Base-by-base conservation (phyloP, 37 sponge, comb jelly and placozoan species). In the Diacarnus erythraeanus region DNA sequence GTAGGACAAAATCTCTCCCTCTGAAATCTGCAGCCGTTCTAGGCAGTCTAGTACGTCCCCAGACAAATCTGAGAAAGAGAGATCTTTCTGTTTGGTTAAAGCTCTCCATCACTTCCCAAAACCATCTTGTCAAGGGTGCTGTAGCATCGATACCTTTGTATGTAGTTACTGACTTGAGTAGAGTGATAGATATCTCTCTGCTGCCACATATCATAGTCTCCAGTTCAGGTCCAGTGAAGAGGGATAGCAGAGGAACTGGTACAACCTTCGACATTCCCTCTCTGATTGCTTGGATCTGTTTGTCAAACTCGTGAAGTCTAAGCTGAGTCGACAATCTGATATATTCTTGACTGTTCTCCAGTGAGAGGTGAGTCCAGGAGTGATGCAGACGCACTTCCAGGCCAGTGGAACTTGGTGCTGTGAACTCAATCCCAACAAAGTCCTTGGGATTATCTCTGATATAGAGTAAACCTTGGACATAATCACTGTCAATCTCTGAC, bases 1-100 rank as follows among this genome's bases (percentile, higher is more conserved):
- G 97, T 12, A 97, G 80, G 17, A 97, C 97, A 84, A 97, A 97
- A 71, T 97, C 97, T 57, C 95, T 74, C 36, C 97, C 97, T 59
- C 95, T 80, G 68, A 94, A 97, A 76, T 97, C 97, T 31, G 92
- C 90, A 34, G 90, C 84, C 6, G 85, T 97, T 20, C 95, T 71
- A 5, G 97, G 97, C 2, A 97, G 86, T 29, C 97, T 58, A 20
- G 97, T 97, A 10, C 97, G 80, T 22, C 97, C 97, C 97, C 97
- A 97, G 23, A 97, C 97, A 86, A 97, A 97, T 34, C 97, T 86
- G 27, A 97, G 82, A 80, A 97, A 97, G 54, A 97, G 80, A 8
- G 97, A 91, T 5, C 97, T 69, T 76, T 97, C 97, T 30, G 57
- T 78, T 42, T 80, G 83, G 57, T 80, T 90, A 73, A 97, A 91